phyloP scores from a whole-genome alignment of 2,888 invertebrate genomes.

The Melikaiella ostensackeni region DNA sequence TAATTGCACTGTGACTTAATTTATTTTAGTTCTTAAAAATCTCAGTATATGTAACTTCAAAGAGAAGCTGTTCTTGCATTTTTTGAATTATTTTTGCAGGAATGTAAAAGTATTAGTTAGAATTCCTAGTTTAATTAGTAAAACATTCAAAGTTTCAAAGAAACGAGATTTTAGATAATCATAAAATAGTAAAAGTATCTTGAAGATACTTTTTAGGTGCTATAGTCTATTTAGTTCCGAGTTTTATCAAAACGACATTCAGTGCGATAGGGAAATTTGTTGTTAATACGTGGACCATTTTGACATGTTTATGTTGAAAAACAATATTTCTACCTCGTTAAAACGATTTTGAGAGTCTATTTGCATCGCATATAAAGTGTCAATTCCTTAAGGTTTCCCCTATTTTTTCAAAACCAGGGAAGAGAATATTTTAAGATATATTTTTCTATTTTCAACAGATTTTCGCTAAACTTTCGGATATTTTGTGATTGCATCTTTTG shows the following conservation, averaged over 20 bases:
- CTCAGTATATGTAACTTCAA: neutral
- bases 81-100: neutral
- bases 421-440: slow-evolving; percentile 28
- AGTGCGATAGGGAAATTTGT: neutral
- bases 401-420: neutral
- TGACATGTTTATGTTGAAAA: neutral
- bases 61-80: neutral
- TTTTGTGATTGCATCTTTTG: neutral
- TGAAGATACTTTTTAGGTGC: neutral
- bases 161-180: neutral
- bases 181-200: neutral
- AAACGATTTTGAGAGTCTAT: neutral
- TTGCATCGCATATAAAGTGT: slow-evolving; percentile 15
- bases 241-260: neutral
- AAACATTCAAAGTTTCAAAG: neutral
- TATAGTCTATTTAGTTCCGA: neutral
- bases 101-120: neutral
- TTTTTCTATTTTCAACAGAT: slow-evolving; percentile 26
- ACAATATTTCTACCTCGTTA: slow-evolving; percentile 23
- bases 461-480: neutral
- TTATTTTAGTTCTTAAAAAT: neutral
- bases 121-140: neutral
- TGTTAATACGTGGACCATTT: neutral
- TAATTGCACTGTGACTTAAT: neutral
- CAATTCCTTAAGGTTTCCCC: neutral